Base-by-base conservation (phyloP, 2,113 vertebrate species). In the Pungitius pungitius region DNA sequence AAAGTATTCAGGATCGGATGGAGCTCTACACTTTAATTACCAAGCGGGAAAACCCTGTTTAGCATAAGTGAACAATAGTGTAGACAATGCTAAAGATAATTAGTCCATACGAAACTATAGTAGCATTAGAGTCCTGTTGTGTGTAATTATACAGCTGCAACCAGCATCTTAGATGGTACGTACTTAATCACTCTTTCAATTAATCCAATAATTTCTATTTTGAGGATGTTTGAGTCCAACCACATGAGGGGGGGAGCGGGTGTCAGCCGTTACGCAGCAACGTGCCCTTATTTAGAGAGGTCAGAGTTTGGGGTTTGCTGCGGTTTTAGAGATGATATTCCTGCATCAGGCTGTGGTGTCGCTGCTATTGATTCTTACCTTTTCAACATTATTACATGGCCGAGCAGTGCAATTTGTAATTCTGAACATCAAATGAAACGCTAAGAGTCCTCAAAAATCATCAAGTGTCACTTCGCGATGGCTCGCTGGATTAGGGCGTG, bases 401-500 rank as follows among this genome's bases (percentile, higher is more conserved):
- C 8, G 2, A 8, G 3, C 20, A 13, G 63, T 22, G 33, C 17
- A 67, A 37, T 83, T 59, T 72, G 33, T 73, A 60, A 49, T 54
- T 22, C 8, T 35, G 24, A 69, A 30, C 18, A 45, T 68, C 26
- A 68, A 74, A 73, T 8, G 6, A 24, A 55, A 54, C 18, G 49
- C 37, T 56, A 81, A 54, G 78, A 30, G 39, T 78, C 51, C 12
- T 70, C 60, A 39, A 30, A 60, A 43, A 39, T 73, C 55, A 27
- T 73, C n/a, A 35, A 45, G 42, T 47, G 61, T 43, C 78, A 52
- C 52, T 84, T 81, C 49, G 65, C 65, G 1, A 22, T 42, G 43
- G 58, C 49, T 68, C 72, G 45, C 57, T 47, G 51, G 75, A 76
- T 69, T 39, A 70, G 37, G 20, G 17, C 5, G 1, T n/a, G 54